Conservation (phyloP, 2,113 vertebrate genomes). For the Corythaixoides concolor region DNA sequence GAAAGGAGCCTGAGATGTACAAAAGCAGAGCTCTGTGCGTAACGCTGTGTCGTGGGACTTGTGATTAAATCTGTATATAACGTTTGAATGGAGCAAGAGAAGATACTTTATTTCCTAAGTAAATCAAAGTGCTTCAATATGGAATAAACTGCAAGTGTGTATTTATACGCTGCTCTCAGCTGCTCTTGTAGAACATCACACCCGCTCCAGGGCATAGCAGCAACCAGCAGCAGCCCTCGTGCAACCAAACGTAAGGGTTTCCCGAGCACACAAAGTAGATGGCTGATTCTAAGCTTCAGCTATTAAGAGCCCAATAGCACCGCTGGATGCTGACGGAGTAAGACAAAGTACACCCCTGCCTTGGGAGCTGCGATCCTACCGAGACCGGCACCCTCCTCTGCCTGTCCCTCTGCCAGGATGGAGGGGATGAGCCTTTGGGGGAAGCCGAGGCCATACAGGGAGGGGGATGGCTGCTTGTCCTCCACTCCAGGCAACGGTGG, state of each 20-base stretch:
- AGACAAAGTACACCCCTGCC: not conserved
- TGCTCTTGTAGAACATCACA: not conserved
- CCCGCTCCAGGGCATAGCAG: not conserved
- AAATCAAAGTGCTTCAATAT: constrained; percentile 3
- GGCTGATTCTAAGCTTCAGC: not conserved
- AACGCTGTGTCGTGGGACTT: not conserved
- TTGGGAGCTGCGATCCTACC: too few species aligned
- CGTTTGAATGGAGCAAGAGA: constrained; percentile 23
- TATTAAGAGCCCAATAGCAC: not conserved
- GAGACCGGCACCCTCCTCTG: accelerated
- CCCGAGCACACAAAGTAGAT: not conserved
- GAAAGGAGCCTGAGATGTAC: not conserved
- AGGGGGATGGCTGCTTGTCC: not conserved
- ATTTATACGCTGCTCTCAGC: not conserved
- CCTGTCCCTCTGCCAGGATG: not conserved
- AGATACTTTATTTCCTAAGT: constrained; percentile 40
- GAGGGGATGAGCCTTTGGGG: not conserved
- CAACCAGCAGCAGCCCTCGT: not conserved
- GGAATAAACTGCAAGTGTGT: not conserved
- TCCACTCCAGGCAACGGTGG: too few species aligned
- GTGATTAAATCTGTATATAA: constrained; percentile 64
- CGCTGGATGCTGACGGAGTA: not conserved
- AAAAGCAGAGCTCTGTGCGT: constrained; percentile 2
- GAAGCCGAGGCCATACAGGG: not conserved
- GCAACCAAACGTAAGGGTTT: not conserved